These are phyloP conservation scores for Terrapene triunguis DNA, from an alignment of 2,113 vertebrate species.

Conservation along the genomic window DNA sequence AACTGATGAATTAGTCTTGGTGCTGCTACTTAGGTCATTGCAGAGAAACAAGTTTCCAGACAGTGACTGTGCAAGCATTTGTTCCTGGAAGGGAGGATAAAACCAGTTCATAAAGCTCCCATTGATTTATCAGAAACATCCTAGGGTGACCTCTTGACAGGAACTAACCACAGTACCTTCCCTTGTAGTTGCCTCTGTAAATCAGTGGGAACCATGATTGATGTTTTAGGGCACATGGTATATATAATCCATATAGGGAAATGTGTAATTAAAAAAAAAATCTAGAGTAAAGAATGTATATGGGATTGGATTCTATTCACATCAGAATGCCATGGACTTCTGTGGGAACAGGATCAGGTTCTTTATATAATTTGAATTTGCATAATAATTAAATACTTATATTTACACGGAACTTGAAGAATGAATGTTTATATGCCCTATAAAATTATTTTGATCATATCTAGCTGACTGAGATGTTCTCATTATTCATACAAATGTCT, in stretches of 20 bases:
- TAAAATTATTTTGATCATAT: accelerated
- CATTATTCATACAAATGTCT: background rate
- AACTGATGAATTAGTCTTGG: background rate
- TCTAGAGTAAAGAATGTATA: background rate
- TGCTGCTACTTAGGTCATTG: background rate
- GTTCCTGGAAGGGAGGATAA: slow-evolving; percentile 28
- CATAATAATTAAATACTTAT: accelerated
- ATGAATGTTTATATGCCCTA: background rate
- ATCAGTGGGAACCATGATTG: slow-evolving; percentile 9
- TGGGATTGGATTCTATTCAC: background rate
- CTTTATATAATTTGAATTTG: background rate
- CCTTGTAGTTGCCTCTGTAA: slow-evolving; percentile 1
- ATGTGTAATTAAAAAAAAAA: background rate
- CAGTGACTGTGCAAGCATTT: slow-evolving; percentile 20
- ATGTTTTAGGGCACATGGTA: accelerated
- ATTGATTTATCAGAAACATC: slow-evolving; percentile 44
- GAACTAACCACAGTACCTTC: background rate
- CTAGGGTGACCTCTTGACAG: slow-evolving; percentile 13
- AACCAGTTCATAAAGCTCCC: slow-evolving; percentile 6
- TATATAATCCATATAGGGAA: background rate
- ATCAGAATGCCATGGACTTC: background rate
- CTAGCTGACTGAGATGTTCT: background rate
- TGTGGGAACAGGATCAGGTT: background rate
- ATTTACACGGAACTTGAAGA: accelerated
- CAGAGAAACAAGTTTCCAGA: background rate